Conservation (phyloP, 2,888 invertebrate species). For the Netelia inedita region DNA sequence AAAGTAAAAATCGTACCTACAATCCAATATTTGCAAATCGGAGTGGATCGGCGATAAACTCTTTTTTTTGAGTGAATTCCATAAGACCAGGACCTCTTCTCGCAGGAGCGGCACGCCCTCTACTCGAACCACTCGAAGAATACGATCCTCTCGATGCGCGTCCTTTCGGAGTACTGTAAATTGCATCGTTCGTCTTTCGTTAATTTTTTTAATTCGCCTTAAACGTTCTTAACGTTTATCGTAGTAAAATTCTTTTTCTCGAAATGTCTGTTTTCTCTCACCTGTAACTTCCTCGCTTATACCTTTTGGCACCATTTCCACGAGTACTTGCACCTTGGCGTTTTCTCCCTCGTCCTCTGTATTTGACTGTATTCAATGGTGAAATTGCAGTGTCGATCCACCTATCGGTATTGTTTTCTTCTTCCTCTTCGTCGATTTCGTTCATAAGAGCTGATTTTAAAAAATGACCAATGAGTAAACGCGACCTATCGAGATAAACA, state of each 20-base stretch:
- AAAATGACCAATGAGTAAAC: slow-evolving; percentile 72
- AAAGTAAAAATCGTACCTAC: slow-evolving; percentile 28
- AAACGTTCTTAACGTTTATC: too few relatives aligned
- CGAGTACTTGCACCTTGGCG: slow-evolving; percentile 73
- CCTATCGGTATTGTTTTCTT: slow-evolving; percentile 67
- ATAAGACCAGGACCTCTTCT: slow-evolving; percentile 78
- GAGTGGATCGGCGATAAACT: slow-evolving; percentile 74
- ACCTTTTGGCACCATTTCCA: slow-evolving; percentile 56
- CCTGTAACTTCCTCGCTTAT: slow-evolving; percentile 57
- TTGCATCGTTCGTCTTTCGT: not conserved
- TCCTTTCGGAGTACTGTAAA: slow-evolving; percentile 39
- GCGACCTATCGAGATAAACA: not conserved
- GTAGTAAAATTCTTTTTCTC: not conserved
- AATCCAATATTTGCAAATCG: slow-evolving; percentile 74
- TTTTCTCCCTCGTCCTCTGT: slow-evolving; percentile 74
- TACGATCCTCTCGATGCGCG: slow-evolving; percentile 66
- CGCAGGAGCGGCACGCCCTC: slow-evolving; percentile 29
- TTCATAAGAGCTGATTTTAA: slow-evolving; percentile 77
- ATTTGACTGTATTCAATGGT: slow-evolving; percentile 34
- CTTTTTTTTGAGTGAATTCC: slow-evolving; percentile 77
- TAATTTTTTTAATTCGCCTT: not conserved
- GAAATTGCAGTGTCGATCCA: slow-evolving; percentile 70
- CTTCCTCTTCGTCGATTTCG: slow-evolving; percentile 82
- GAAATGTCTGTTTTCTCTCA: slow-evolving; percentile 28
- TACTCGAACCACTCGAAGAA: slow-evolving; percentile 53